A percentile compares a stretch with the other conserved stretches of the same genome.
Conservation (phyloP, 2,113 vertebrate species). For the Cranoglanis bouderius region DNA sequence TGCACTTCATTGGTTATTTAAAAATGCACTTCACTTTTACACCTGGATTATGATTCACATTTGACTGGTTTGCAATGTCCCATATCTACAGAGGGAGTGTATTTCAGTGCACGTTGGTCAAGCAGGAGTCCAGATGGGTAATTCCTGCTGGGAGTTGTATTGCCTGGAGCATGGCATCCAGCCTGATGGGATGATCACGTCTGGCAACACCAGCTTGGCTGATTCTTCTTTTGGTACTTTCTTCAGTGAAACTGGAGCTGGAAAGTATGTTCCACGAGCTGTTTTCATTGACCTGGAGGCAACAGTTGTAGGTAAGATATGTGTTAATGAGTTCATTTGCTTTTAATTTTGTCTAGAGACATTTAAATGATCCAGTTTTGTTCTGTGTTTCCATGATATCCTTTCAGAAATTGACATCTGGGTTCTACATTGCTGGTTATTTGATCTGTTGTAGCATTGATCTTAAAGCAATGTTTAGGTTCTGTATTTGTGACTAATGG, state of each 20-base stretch:
- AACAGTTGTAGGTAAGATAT: constrained; percentile 33
- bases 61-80: neutral
- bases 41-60: neutral
- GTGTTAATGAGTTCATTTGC: neutral
- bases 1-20: neutral
- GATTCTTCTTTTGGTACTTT: constrained; percentile 45
- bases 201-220: constrained; percentile 1
- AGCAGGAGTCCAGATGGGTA: constrained; percentile 38
- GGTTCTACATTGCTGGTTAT: neutral
- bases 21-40: too few species aligned
- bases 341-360: neutral
- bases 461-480: neutral
- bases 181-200: constrained; percentile 27
- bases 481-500: neutral
- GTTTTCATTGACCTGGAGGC: constrained; percentile 34
- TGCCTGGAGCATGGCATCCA: constrained; percentile 42
- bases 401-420: neutral
- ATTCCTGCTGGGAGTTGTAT: constrained; percentile 39
- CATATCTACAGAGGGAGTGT: constrained; percentile 10
- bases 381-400: neutral
- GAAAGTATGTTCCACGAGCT: constrained; percentile 43
- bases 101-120: constrained; percentile 19
- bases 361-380: neutral
- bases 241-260: constrained; percentile 44
- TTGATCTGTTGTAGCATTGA: neutral